These are phyloP conservation scores for Prorops nasuta DNA, from an alignment of 1,140 invertebrate species.

Conservation along the genomic window DNA sequence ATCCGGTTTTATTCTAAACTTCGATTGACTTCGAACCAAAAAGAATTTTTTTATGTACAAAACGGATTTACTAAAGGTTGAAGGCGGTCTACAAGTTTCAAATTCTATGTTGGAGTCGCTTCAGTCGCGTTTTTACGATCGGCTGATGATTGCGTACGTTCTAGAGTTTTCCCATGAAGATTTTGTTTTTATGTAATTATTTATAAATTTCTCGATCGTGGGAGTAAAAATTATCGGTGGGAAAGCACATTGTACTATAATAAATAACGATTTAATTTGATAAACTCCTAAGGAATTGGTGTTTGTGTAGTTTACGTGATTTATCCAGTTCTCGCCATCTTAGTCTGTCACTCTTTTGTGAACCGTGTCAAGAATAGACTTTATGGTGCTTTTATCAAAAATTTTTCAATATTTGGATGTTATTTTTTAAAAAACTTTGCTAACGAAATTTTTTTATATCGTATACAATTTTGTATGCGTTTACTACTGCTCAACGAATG, in stretches of 20 bases:
- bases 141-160: slow-evolving; percentile 8
- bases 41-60: no score
- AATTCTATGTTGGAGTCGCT: slow-evolving; percentile 12
- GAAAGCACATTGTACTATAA: background rate
- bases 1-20: no score
- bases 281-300: slow-evolving; percentile 17
- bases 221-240: background rate
- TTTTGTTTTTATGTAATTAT: background rate
- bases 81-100: no score
- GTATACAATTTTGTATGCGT: background rate
- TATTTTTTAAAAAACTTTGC: background rate
- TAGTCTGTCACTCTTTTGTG: slow-evolving; percentile 24
- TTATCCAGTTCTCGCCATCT: slow-evolving; percentile 26
- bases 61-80: no score
- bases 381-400: background rate
- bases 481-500: slow-evolving; percentile 1
- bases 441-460: background rate
- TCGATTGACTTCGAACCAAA: no score
- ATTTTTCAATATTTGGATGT: background rate
- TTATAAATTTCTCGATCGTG: background rate
- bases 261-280: background rate
- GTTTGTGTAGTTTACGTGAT: slow-evolving; percentile 9
- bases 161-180: background rate
- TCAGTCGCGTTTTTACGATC: slow-evolving; percentile 24
- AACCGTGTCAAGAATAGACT: slow-evolving; percentile 3